Conservation (phyloP, 2,888 invertebrate species). For the Drosophila siamana region DNA sequence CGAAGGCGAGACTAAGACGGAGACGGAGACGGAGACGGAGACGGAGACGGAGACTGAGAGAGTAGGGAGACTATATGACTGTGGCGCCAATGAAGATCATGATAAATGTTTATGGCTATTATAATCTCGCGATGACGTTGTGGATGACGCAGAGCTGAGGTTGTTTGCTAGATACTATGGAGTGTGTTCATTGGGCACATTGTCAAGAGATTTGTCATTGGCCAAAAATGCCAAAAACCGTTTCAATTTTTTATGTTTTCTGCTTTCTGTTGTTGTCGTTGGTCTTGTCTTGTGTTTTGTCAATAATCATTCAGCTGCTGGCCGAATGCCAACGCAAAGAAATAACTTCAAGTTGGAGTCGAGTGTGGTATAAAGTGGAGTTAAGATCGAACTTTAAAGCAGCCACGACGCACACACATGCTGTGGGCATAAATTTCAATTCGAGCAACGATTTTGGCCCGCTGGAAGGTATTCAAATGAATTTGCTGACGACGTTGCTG, state of each 20-base stretch:
- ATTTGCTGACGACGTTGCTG: conserved; percentile 47
- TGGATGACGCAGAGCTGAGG: conserved; percentile 41
- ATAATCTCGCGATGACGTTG: conserved; percentile 52
- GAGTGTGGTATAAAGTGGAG: conserved; percentile 44
- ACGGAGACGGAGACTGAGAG: conserved; percentile 1
- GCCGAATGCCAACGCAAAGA: conserved; percentile 48
- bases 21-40: conserved; percentile 20
- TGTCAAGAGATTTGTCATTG: conserved; percentile 72
- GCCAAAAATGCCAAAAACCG: conserved; percentile 44
- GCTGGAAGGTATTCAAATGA: conserved; percentile 66
- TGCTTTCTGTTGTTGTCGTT: conserved; percentile 14
- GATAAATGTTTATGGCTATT: conserved; percentile 49
- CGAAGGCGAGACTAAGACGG: conserved; percentile 1
- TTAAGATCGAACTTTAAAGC: conserved; percentile 34
- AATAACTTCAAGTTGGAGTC: conserved; percentile 37
- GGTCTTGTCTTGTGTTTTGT: conserved; percentile 14
- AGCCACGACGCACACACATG: conserved; percentile 26
- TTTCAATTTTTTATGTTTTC: conserved; percentile 12
- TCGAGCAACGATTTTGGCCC: conserved; percentile 62
- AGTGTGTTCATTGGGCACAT: conserved; percentile 34
- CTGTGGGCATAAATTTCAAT: conserved; percentile 57
- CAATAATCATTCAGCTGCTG: conserved; percentile 42
- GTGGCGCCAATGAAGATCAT: conserved; percentile 58
- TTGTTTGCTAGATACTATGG: neutral
- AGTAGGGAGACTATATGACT: neutral